Percentiles rank a stretch among this genome's conserved stretches.
Conservation (phyloP, 2,888 invertebrate genomes). For the Ophion ventricosus region DNA sequence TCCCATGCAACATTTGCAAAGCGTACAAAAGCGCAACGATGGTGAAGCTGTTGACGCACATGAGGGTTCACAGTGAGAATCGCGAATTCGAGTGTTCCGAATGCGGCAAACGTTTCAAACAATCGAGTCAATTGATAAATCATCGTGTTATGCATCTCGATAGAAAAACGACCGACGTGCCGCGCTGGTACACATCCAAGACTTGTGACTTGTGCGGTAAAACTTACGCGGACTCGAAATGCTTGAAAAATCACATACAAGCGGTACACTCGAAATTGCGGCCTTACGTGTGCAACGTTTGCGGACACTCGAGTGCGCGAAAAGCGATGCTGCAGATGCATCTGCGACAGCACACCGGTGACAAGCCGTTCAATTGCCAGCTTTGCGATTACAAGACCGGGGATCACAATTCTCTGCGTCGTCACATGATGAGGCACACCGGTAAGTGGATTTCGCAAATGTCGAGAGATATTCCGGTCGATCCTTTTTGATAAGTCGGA, state of each 20-base stretch:
- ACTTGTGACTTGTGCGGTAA: conserved; percentile 89
- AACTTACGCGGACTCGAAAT: conserved; percentile 88
- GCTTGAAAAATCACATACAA: conserved; percentile 88
- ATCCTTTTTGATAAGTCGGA: too few species aligned
- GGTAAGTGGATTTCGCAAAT: conserved; percentile 75
- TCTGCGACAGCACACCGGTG: conserved; percentile 90
- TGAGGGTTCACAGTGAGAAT: conserved; percentile 86
- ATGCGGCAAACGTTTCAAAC: conserved; percentile 87
- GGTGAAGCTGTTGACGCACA: conserved; percentile 87
- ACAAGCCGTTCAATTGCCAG: conserved; percentile 90
- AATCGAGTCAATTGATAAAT: conserved; percentile 86
- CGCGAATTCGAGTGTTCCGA: conserved; percentile 84
- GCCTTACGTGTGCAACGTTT: conserved; percentile 90
- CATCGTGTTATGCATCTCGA: conserved; percentile 85
- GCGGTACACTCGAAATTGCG: conserved; percentile 90
- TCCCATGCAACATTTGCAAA: conserved; percentile 86
- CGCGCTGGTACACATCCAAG: conserved; percentile 86
- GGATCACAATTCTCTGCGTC: conserved; percentile 90
- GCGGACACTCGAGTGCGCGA: conserved; percentile 89
- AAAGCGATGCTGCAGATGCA: conserved; percentile 90
- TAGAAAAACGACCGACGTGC: conserved; percentile 78
- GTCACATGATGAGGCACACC: conserved; percentile 87
- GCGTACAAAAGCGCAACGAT: conserved; percentile 85
- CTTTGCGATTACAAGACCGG: conserved; percentile 89
- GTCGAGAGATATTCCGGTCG: not conserved